phyloP scores from a whole-genome alignment of 1,140 invertebrate genomes.

The Stenopsyche tienmushanensis region DNA sequence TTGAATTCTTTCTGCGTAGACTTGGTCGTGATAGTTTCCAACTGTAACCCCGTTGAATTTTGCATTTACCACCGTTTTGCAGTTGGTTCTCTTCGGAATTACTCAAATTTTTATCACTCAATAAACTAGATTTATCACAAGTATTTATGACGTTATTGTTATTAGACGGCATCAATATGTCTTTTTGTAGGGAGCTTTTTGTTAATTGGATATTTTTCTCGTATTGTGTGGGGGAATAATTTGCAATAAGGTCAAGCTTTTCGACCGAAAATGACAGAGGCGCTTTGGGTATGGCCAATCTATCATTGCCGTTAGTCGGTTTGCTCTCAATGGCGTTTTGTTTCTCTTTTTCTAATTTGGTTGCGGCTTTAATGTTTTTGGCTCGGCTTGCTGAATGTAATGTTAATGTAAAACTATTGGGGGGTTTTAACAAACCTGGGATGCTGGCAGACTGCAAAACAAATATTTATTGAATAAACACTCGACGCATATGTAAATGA shows the following conservation, averaged over 20 bases:
- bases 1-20: conserved; percentile 57
- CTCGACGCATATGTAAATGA: neutral
- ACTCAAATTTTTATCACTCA: conserved; percentile 43
- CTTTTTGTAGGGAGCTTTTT: conserved; percentile 37
- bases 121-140: conserved; percentile 53
- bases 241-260: conserved; percentile 31
- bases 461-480: neutral
- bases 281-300: conserved; percentile 30
- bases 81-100: conserved; percentile 32
- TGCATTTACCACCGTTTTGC: conserved; percentile 51
- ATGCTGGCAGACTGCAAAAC: conserved; percentile 56
- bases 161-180: conserved; percentile 42
- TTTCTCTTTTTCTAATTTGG: conserved; percentile 36
- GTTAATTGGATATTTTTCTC: conserved; percentile 54
- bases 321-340: conserved; percentile 11
- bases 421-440: conserved; percentile 61
- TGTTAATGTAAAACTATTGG: conserved; percentile 55
- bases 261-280: conserved; percentile 32
- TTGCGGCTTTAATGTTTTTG: conserved; percentile 50
- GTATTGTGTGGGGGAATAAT: conserved; percentile 47
- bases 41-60: conserved; percentile 66
- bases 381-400: conserved; percentile 50
- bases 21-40: conserved; percentile 70
- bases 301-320: conserved; percentile 30
- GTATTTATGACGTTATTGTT: conserved; percentile 51